A percentile compares a stretch with the other conserved stretches of the same genome.
Evolutionary conservation across 2,888 invertebrate genomes (phyloP).

Genomic region (Polyommatus icarus): DNA sequence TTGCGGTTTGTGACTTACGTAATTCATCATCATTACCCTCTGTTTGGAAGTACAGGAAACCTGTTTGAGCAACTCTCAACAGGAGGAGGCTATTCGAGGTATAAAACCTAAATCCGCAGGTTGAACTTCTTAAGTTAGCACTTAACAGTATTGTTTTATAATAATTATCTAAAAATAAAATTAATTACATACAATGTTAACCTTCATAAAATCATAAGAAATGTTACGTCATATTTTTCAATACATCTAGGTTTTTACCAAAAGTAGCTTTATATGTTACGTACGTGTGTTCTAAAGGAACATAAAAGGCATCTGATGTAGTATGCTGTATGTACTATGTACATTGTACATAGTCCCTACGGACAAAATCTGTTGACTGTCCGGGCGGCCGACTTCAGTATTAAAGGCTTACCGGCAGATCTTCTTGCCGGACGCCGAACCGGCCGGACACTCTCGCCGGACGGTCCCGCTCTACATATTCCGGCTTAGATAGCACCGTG

Average conservation of each 20-base stretch:
- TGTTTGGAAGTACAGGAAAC: background rate
- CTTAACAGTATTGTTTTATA: background rate
- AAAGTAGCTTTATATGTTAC: background rate
- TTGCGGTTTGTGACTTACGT: constrained; percentile 8
- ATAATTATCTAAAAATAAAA: background rate
- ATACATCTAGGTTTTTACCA: background rate
- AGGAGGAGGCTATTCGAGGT: background rate
- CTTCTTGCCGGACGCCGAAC: background rate
- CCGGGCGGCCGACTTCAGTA: background rate
- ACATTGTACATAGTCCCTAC: background rate
- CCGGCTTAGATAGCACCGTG: background rate
- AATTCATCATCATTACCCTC: background rate
- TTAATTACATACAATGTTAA: background rate
- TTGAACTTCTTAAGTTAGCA: background rate
- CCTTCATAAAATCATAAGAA: background rate
- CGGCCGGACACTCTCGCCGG: background rate
- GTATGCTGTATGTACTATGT: too few relatives aligned
- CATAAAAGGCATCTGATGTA: background rate
- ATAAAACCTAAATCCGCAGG: background rate
- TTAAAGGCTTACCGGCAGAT: background rate
- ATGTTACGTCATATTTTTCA: background rate
- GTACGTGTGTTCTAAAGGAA: background rate
- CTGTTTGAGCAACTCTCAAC: background rate
- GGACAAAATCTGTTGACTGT: constrained; percentile 2
- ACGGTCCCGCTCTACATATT: background rate